Evolutionary conservation across 1,140 invertebrate genomes (phyloP).

Genomic region (Heliothis virescens): DNA sequence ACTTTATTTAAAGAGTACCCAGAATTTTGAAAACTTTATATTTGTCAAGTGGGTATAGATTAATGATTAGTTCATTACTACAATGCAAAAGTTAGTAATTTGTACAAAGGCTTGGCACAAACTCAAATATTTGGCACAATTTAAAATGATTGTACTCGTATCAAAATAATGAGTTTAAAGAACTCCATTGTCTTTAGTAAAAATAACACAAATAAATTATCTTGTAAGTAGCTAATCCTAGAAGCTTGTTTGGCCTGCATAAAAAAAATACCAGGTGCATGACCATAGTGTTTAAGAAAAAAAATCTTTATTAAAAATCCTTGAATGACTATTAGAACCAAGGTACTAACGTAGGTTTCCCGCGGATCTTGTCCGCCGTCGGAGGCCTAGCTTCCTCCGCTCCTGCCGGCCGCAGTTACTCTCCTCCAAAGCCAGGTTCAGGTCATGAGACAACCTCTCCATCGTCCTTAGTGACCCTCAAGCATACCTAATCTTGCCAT

Average conservation of each 20-base stretch:
- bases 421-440: slow-evolving; percentile 94
- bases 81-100: slow-evolving; percentile 7
- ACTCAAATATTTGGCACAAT: slow-evolving; percentile 19
- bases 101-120: slow-evolving; percentile 15
- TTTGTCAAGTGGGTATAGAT: neutral
- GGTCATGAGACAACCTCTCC: slow-evolving; percentile 95
- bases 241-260: neutral
- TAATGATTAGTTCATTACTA: neutral
- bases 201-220: no score
- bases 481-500: slow-evolving; percentile 57
- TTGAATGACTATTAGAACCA: slow-evolving; percentile 8
- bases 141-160: slow-evolving; percentile 6
- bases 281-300: neutral
- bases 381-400: slow-evolving; percentile 90
- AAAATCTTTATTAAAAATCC: neutral
- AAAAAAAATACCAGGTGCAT: neutral
- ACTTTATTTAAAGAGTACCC: no score
- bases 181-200: neutral
- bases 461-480: slow-evolving; percentile 83
- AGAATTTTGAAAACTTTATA: neutral
- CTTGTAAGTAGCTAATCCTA: no score
- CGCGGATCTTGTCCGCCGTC: slow-evolving; percentile 91
- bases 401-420: slow-evolving; percentile 89
- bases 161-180: neutral
- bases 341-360: slow-evolving; percentile 92